Conservation (phyloP, 2,888 invertebrate genomes). For the Tetramorium bicarinatum region DNA sequence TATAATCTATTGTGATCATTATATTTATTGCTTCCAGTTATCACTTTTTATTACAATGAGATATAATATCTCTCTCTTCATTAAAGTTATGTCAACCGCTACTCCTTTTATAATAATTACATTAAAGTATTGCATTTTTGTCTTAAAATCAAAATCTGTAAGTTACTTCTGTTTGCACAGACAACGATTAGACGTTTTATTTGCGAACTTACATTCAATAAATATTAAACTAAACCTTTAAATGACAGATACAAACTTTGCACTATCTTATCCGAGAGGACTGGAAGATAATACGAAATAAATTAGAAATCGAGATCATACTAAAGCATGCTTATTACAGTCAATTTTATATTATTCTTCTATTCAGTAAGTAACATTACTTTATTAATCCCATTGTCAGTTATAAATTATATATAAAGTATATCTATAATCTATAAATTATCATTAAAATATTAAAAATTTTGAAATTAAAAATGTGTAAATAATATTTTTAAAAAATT, state of each 20-base stretch:
- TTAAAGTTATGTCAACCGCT: neutral
- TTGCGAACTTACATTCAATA: neutral
- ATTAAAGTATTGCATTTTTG: slow-evolving; percentile 3
- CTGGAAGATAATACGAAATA: slow-evolving; percentile 8
- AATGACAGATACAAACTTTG: slow-evolving; percentile 14
- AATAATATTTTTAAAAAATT: neutral
- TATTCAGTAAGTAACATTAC: slow-evolving; percentile 14
- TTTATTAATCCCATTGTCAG: neutral
- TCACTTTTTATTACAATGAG: neutral
- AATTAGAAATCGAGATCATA: slow-evolving; percentile 18
- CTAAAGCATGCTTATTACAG: neutral
- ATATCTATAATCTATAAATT: neutral
- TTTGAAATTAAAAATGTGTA: neutral
- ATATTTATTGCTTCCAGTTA: slow-evolving; percentile 3
- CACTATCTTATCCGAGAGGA: neutral
- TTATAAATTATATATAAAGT: neutral
- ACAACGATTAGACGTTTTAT: neutral
- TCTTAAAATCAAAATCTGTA: slow-evolving; percentile 3
- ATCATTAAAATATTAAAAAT: neutral
- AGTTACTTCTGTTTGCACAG: slow-evolving; percentile 7
- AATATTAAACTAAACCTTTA: neutral
- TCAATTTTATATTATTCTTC: neutral
- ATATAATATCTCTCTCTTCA: neutral
- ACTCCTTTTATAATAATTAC: neutral
- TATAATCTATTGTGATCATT: neutral